Conservation (phyloP, 2,797 vertebrate species). For the Coluber constrictor region DNA sequence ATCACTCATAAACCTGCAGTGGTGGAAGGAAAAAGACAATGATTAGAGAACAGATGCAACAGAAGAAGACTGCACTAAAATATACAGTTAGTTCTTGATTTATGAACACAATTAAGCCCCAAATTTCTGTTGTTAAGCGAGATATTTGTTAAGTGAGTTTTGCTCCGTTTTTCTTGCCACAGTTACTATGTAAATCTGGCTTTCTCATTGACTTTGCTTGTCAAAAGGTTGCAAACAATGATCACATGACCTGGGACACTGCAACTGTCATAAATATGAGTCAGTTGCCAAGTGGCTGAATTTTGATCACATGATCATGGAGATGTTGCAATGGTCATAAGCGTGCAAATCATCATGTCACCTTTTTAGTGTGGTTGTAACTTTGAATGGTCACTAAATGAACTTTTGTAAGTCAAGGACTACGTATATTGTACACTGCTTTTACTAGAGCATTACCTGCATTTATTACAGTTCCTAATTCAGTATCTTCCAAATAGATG, state of each 20-base stretch:
- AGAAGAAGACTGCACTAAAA: not conserved
- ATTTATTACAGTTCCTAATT: not conserved
- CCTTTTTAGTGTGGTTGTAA: not conserved
- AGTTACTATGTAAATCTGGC: not conserved
- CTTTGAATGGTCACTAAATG: not conserved
- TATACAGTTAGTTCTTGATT: not conserved
- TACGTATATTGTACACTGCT: not conserved
- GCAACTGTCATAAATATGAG: not conserved
- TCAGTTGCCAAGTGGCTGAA: not conserved
- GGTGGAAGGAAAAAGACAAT: slow-evolving; percentile 3
- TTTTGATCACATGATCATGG: not conserved
- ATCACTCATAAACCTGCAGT: slow-evolving; percentile 73
- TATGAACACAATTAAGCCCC: not conserved
- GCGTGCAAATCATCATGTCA: not conserved
- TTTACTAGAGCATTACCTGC: not conserved
- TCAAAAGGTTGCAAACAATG: not conserved
- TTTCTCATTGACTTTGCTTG: not conserved
- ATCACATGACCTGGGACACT: not conserved
- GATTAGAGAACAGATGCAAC: not conserved
- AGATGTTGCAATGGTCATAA: not conserved
- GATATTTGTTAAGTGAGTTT: not conserved
- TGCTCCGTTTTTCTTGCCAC: not conserved
- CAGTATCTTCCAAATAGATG: not conserved
- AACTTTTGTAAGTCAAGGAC: not conserved
- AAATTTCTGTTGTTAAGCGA: not conserved